These are phyloP conservation scores for Phyto melanocephala DNA, from an alignment of 2,888 invertebrate species.

Conservation along the genomic window DNA sequence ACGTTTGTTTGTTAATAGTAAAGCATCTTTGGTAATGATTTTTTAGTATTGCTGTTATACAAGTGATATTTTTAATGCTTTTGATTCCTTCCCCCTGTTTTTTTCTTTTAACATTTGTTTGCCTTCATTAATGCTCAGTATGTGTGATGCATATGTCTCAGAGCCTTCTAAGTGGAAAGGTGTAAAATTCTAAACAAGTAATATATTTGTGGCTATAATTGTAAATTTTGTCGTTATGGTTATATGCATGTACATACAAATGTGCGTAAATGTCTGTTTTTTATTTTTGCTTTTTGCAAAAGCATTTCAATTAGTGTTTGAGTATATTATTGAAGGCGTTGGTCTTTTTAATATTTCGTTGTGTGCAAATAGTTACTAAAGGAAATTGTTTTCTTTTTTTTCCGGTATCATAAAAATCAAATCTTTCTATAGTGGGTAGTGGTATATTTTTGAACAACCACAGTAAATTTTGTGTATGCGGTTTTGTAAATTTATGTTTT, in stretches of 20 bases:
- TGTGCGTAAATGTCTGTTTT: conserved; percentile 31
- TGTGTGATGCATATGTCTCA: neutral
- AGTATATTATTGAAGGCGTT: conserved; percentile 53
- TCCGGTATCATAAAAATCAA: conserved; percentile 46
- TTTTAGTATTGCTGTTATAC: conserved; percentile 63
- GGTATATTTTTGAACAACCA: conserved; percentile 4
- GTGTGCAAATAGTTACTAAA: neutral
- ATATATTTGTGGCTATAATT: conserved; percentile 56
- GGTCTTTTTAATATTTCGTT: conserved; percentile 6
- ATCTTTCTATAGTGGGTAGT: conserved; percentile 29
- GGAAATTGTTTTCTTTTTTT: conserved; percentile 22
- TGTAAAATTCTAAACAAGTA: conserved; percentile 56
- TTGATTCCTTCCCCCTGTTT: conserved; percentile 47
- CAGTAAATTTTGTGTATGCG: conserved; percentile 1
- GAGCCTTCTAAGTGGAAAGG: conserved; percentile 13
- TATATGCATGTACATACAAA: neutral
- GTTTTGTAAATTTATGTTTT: conserved; percentile 4
- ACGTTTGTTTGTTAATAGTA: conserved; percentile 43
- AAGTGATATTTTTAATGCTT: conserved; percentile 55
- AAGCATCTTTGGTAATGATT: conserved; percentile 66
- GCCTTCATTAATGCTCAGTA: neutral
- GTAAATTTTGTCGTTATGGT: conserved; percentile 62
- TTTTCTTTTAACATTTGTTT: neutral
- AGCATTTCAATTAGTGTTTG: conserved; percentile 59
- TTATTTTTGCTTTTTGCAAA: neutral